phyloP scores from a whole-genome alignment of 2,797 vertebrate genomes.

The Ambastaia sidthimunki region DNA sequence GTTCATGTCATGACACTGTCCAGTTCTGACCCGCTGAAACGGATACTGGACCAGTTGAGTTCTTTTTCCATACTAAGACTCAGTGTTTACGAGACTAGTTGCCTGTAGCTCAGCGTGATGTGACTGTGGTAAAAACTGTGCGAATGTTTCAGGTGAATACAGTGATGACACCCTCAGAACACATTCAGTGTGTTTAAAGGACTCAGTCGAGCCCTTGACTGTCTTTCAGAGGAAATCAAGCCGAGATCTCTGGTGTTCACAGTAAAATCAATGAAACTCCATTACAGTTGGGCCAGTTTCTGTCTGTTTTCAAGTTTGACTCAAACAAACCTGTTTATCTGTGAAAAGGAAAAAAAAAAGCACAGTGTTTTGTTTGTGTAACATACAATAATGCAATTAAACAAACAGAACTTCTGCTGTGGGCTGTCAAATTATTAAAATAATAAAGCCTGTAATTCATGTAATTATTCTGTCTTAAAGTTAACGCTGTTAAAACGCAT shows the following conservation, averaged over 20 bases:
- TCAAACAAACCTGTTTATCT: constrained; percentile 21
- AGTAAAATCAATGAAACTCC: constrained; percentile 28
- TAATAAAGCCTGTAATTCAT: neutral
- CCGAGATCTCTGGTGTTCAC: constrained; percentile 48
- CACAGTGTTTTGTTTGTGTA: constrained; percentile 6
- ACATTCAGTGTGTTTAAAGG: no score
- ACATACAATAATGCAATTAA: neutral
- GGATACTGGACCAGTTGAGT: neutral
- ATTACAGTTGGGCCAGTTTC: constrained; percentile 16
- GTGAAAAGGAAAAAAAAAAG: neutral
- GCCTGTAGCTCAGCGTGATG: constrained; percentile 25
- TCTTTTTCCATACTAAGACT: neutral
- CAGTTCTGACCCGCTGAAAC: neutral
- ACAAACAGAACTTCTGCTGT: constrained; percentile 2
- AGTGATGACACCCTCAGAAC: no score
- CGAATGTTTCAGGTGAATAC: constrained; percentile 45
- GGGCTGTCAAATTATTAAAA: neutral
- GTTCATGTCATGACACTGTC: neutral
- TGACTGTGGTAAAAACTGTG: constrained; percentile 43
- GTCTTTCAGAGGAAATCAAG: constrained; percentile 28
- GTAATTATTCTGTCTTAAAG: neutral
- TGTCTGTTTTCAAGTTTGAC: constrained; percentile 3
- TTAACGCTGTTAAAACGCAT: constrained; percentile 16
- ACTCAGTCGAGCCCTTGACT: constrained; percentile 29
- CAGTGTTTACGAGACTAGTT: constrained; percentile 1